Conservation (phyloP, 2,888 invertebrate species). For the Meta bourneti region DNA sequence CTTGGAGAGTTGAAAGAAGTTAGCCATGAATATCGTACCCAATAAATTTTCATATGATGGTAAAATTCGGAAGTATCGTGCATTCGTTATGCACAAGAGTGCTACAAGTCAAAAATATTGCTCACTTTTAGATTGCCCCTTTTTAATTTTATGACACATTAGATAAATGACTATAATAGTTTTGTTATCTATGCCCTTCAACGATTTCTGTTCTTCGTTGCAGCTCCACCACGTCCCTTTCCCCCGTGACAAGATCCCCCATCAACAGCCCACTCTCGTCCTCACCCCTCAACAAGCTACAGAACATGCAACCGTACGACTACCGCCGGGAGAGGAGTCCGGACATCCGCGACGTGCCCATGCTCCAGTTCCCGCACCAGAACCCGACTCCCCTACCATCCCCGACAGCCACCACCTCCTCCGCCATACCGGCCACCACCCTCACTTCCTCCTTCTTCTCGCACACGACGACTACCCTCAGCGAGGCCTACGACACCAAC, state of each 20-base stretch:
- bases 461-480: constrained; percentile 60
- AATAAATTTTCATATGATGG: no score
- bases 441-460: constrained; percentile 83
- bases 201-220: constrained; percentile 9
- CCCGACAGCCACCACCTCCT: constrained; percentile 80
- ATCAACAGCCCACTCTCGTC: constrained; percentile 82
- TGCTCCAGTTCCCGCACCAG: constrained; percentile 52
- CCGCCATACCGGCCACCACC: constrained; percentile 80
- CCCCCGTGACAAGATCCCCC: constrained; percentile 79
- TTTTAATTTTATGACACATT: no score
- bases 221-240: constrained; percentile 72
- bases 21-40: no score
- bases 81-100: no score
- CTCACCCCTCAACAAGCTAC: constrained; percentile 92
- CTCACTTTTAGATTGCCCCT: no score
- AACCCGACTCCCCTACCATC: constrained; percentile 77
- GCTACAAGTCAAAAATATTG: no score
- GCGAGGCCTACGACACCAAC: constrained; percentile 79
- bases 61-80: no score
- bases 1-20: no score
- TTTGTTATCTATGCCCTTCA: no score
- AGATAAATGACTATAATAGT: no score
- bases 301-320: constrained; percentile 97
- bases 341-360: constrained; percentile 50
- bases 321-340: constrained; percentile 85